Evolutionary conservation across 2,888 invertebrate species (phyloP).

Genomic region (Drosophila heteroneura): DNA sequence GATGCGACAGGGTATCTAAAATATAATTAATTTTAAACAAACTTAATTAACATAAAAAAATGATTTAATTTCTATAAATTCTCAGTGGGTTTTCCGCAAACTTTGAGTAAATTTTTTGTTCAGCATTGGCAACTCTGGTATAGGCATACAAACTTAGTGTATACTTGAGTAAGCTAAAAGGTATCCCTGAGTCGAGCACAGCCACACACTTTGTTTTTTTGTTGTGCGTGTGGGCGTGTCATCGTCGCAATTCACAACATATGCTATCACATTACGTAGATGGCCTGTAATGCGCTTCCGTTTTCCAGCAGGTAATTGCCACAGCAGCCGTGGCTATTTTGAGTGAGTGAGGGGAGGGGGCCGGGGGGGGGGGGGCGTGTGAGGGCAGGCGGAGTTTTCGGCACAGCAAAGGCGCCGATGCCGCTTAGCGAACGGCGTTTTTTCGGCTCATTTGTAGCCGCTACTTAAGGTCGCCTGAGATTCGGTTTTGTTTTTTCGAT

Average conservation of each 20-base stretch:
- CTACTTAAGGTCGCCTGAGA: conserved; percentile 51
- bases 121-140: not conserved
- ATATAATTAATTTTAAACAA: not conserved
- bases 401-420: conserved; percentile 60
- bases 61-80: not conserved
- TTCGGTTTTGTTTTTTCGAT: conserved; percentile 6
- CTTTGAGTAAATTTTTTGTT: not conserved
- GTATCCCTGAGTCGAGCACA: not conserved
- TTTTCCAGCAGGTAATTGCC: conserved; percentile 65
- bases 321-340: not conserved
- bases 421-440: conserved; percentile 44
- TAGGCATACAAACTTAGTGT: too few relatives aligned
- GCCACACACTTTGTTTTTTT: not conserved
- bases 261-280: conserved; percentile 72
- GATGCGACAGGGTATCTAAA: not conserved
- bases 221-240: conserved; percentile 43
- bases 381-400: conserved; percentile 19
- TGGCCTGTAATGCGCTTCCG: conserved; percentile 76
- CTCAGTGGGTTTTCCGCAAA: not conserved
- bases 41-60: not conserved
- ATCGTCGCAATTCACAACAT: conserved; percentile 36
- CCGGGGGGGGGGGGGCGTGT: not conserved
- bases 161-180: not conserved
- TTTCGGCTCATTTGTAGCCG: conserved; percentile 64
- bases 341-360: not conserved